phyloP scores from a whole-genome alignment of 2,888 invertebrate species.

The Nomada fabriciana region DNA sequence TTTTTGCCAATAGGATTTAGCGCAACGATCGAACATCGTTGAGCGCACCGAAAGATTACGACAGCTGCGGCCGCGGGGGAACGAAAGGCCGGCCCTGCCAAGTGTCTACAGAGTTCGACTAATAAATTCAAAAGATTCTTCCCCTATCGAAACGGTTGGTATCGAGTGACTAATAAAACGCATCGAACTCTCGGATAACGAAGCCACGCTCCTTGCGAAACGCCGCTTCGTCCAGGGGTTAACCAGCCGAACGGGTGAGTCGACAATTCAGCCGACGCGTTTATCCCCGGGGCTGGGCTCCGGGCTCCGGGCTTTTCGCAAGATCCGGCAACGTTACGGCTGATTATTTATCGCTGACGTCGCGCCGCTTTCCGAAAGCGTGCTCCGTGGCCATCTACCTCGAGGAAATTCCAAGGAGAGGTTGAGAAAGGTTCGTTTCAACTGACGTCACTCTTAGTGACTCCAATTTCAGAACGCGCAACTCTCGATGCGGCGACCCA shows the following conservation, averaged over 20 bases:
- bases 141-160: background rate
- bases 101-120: background rate
- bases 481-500: no score
- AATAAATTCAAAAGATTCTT: background rate
- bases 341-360: slow-evolving; percentile 57
- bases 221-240: background rate
- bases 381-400: background rate
- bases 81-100: background rate
- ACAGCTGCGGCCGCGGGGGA: no score
- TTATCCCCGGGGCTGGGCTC: background rate
- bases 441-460: slow-evolving; percentile 37
- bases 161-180: slow-evolving; percentile 5
- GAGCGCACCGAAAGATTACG: no score
- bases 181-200: slow-evolving; percentile 2
- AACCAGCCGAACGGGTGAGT: slow-evolving; percentile 15
- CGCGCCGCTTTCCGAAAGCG: slow-evolving; percentile 24
- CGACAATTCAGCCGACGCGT: slow-evolving; percentile 16
- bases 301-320: slow-evolving; percentile 29
- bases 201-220: slow-evolving; percentile 1
- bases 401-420: slow-evolving; percentile 44
- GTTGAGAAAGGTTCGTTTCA: slow-evolving; percentile 48
- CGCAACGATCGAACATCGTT: slow-evolving; percentile 12
- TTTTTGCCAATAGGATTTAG: slow-evolving; percentile 29
- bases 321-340: slow-evolving; percentile 50
- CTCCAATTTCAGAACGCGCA: background rate